phyloP scores from a whole-genome alignment of 2,113 vertebrate genomes.

The Fulica atra region DNA sequence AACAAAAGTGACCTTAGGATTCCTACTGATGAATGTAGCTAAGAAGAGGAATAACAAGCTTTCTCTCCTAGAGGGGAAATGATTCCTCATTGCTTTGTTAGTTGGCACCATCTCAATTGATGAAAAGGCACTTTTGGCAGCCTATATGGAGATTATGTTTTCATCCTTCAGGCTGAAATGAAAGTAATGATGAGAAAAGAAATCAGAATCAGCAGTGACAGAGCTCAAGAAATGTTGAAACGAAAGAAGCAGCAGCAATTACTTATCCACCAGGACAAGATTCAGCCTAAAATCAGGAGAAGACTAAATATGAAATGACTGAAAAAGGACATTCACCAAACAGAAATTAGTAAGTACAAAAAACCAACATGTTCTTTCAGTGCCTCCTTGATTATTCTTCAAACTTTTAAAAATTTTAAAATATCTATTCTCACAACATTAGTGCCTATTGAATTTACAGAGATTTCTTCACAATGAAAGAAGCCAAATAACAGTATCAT shows the following conservation, averaged over 20 bases:
- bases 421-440: background rate
- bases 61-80: background rate
- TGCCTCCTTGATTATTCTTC: background rate
- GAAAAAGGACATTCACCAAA: background rate
- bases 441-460: background rate
- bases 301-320: background rate
- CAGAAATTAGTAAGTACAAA: background rate
- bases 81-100: background rate
- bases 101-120: background rate
- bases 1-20: background rate
- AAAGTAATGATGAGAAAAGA: slow-evolving; percentile 1
- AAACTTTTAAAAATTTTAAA: background rate
- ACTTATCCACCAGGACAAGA: background rate
- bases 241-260: background rate
- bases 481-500: background rate
- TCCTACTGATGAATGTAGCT: background rate
- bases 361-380: rapidly evolving
- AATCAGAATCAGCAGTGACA: background rate
- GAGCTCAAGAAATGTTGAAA: background rate
- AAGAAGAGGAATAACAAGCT: background rate
- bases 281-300: background rate
- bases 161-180: background rate
- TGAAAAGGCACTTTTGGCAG: slow-evolving; percentile 25
- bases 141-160: background rate
- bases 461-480: background rate